These are phyloP conservation scores for Temnopleurus reevesii DNA, from an alignment of 53 echinoderm and acorn worm genomes.

Conservation along the genomic window DNA sequence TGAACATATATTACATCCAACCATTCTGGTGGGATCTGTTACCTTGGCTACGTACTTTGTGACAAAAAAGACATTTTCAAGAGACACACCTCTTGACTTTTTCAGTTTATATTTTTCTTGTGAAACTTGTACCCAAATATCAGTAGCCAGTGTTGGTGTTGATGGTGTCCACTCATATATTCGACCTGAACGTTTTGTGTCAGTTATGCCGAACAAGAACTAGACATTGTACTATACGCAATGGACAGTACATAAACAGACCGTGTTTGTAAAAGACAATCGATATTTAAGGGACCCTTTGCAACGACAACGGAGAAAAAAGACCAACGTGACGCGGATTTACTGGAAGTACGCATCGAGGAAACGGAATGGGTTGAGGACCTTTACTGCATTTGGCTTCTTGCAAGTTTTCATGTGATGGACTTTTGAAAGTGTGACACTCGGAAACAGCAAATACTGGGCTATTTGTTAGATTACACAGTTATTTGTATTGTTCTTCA, in stretches of 20 bases:
- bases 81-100: slow-evolving; percentile 46
- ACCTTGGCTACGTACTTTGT: background rate
- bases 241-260: slow-evolving; percentile 42
- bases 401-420: slow-evolving; percentile 36
- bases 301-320: slow-evolving; percentile 9
- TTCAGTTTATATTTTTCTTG: slow-evolving; percentile 41
- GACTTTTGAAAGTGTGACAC: background rate
- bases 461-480: slow-evolving; percentile 6
- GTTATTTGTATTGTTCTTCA: background rate
- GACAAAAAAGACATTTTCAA: slow-evolving; percentile 34
- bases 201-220: slow-evolving; percentile 47
- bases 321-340: slow-evolving; percentile 32
- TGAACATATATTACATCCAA: slow-evolving; percentile 19
- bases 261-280: slow-evolving; percentile 43
- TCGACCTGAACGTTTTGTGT: slow-evolving; percentile 36
- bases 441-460: slow-evolving; percentile 4
- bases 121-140: slow-evolving; percentile 58
- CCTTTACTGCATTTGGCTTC: slow-evolving; percentile 23
- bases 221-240: slow-evolving; percentile 40
- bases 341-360: background rate
- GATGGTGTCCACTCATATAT: slow-evolving; percentile 47
- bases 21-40: slow-evolving; percentile 24
- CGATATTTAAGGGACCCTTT: slow-evolving; percentile 39
- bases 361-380: slow-evolving; percentile 12
- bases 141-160: slow-evolving; percentile 56